Evolutionary conservation across 1,140 invertebrate genomes (phyloP).

Genomic region (Neuroterus valhalla): DNA sequence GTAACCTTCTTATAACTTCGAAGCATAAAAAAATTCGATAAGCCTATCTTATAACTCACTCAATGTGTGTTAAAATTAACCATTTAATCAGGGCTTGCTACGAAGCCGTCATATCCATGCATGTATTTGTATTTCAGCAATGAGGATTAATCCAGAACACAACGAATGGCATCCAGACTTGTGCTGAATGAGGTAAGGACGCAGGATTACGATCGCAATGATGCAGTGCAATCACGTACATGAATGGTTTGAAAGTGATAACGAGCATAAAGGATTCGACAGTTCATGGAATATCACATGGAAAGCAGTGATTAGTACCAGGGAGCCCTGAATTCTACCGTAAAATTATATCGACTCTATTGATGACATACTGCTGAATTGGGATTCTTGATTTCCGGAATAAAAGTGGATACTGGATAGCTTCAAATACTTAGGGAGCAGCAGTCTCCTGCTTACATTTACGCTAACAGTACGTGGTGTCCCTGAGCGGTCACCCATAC

Average conservation of each 20-base stretch:
- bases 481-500: too few species aligned
- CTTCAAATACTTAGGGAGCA: too few species aligned
- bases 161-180: not conserved
- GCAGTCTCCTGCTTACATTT: too few species aligned
- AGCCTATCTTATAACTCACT: too few species aligned
- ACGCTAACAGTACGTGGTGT: too few species aligned
- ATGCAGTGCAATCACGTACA: not conserved
- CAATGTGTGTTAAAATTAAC: too few species aligned
- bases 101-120: not conserved
- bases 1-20: too few species aligned
- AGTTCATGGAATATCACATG: conserved; percentile 2
- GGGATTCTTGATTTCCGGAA: not conserved
- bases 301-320: conserved; percentile 23
- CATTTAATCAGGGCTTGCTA: too few species aligned
- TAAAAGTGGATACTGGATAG: not conserved
- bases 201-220: not conserved
- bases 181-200: conserved; percentile 2
- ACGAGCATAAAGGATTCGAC: conserved; percentile 2
- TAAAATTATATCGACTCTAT: not conserved
- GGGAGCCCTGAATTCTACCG: not conserved
- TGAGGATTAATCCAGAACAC: not conserved
- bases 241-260: conserved; percentile 6
- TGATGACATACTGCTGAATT: not conserved
- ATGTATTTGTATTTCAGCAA: not conserved
- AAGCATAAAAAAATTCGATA: too few species aligned